These are phyloP conservation scores for Dermatemys mawii DNA, from an alignment of 2,113 vertebrate genomes.

Conservation along the genomic window DNA sequence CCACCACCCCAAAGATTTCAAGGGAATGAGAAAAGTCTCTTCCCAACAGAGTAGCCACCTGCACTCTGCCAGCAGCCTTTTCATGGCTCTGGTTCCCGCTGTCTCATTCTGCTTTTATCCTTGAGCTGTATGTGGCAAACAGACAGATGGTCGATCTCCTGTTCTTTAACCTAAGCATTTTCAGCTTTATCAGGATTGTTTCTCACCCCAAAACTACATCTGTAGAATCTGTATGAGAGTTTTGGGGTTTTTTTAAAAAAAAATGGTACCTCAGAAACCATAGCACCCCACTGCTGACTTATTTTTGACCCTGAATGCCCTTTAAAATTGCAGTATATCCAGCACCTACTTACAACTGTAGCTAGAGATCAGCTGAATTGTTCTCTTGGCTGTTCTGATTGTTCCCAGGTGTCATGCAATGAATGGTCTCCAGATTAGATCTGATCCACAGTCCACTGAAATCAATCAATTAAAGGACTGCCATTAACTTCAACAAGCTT, in stretches of 20 bases:
- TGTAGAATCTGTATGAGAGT: background rate
- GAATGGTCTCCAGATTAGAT: background rate
- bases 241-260: background rate
- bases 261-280: background rate
- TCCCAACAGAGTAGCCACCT: background rate
- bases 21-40: rapidly evolving
- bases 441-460: background rate
- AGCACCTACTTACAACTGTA: background rate
- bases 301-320: background rate
- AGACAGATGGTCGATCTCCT: background rate
- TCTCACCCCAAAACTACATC: background rate
- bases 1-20: background rate
- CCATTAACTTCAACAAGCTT: background rate
- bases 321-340: background rate
- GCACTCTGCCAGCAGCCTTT: background rate
- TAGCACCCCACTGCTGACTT: background rate
- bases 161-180: background rate
- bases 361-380: background rate
- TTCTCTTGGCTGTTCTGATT: background rate
- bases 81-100: background rate
- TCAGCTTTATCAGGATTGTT: background rate
- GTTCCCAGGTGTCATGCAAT: background rate
- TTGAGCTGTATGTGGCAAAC: background rate
- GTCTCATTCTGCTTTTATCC: background rate
- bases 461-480: background rate